Conservation (phyloP, 2,113 vertebrate species). For the Mus pahari region DNA sequence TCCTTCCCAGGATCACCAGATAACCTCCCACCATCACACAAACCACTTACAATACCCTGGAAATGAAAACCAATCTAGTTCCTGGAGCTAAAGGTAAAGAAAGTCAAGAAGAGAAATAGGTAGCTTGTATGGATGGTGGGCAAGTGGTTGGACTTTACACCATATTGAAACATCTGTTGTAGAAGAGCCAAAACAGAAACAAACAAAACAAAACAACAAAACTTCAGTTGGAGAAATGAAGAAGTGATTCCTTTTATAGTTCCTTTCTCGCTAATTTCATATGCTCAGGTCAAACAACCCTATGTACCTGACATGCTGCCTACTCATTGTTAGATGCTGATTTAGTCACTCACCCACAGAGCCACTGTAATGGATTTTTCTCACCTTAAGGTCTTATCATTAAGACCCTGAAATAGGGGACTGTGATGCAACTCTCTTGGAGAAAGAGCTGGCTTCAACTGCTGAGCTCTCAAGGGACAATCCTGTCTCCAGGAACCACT, state of each 20-base stretch:
- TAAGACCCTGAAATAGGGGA: neutral
- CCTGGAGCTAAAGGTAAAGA: neutral
- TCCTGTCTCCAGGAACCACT: neutral
- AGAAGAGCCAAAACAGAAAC: neutral
- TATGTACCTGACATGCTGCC: fast-evolving
- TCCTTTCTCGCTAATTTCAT: neutral
- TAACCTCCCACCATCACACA: neutral
- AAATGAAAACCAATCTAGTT: neutral
- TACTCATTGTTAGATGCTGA: neutral
- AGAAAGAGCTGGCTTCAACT: neutral
- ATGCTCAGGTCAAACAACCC: no score
- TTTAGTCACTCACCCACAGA: neutral
- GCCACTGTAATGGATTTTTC: neutral
- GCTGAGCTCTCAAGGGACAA: neutral
- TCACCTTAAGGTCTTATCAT: neutral
- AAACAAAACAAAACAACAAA: neutral
- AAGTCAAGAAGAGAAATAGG: fast-evolving
- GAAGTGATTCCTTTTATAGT: neutral
- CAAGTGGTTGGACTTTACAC: neutral
- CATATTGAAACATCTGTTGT: neutral
- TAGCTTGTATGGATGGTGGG: no score
- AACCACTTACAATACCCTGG: neutral
- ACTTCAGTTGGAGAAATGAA: neutral
- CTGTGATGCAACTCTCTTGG: neutral
- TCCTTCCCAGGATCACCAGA: constrained; percentile 14